phyloP scores from a whole-genome alignment of 2,888 invertebrate species.

The Julus scanicus region DNA sequence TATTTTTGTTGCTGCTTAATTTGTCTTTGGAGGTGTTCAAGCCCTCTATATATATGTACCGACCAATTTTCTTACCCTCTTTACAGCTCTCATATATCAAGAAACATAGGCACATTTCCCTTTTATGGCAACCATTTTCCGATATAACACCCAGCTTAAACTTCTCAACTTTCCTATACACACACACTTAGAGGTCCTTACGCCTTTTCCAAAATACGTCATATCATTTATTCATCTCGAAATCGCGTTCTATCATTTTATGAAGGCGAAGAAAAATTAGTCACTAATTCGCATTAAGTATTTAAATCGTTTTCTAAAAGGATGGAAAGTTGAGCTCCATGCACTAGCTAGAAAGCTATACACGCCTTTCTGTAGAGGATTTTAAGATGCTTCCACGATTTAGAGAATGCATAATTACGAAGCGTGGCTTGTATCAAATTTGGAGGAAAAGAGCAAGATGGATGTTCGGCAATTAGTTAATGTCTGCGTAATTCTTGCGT shows the following conservation, averaged over 20 bases:
- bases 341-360: background rate
- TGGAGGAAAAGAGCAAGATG: constrained; percentile 1
- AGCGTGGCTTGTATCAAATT: background rate
- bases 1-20: constrained; percentile 42
- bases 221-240: constrained; percentile 36
- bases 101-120: constrained; percentile 10
- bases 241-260: constrained; percentile 11
- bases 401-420: background rate
- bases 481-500: background rate
- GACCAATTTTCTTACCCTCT: background rate
- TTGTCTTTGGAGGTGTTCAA: constrained; percentile 16
- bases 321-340: constrained; percentile 4
- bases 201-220: background rate
- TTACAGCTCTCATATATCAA: background rate
- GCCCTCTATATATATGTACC: background rate
- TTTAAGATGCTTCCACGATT: background rate
- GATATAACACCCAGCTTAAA: constrained; percentile 30
- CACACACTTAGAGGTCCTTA: background rate
- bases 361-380: background rate
- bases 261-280: constrained; percentile 2
- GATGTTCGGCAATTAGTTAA: constrained; percentile 16
- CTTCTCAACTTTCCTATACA: constrained; percentile 7
- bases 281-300: constrained; percentile 39
- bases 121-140: background rate
- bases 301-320: constrained; percentile 35